These are phyloP conservation scores for Carcina quercana DNA, from an alignment of 2,888 invertebrate species.

Conservation along the genomic window DNA sequence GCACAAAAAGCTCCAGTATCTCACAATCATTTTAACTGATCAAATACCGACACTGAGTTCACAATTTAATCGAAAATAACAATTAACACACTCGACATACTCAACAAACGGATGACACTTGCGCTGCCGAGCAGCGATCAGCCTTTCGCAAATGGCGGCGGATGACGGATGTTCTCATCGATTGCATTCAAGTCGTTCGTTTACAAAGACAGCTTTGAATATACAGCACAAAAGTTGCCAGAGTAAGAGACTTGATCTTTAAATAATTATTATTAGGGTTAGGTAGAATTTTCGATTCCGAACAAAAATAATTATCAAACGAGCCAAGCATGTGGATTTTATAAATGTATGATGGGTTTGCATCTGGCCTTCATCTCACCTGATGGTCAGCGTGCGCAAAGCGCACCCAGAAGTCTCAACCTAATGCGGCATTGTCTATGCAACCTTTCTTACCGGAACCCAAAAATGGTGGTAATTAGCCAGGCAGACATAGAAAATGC, in stretches of 20 bases:
- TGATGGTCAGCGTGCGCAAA: too few relatives aligned
- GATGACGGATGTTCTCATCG: conserved; percentile 74
- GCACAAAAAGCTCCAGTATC: conserved; percentile 67
- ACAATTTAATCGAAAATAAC: conserved; percentile 57
- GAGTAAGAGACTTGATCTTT: conserved; percentile 10
- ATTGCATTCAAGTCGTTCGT: conserved; percentile 55
- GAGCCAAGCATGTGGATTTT: too few relatives aligned
- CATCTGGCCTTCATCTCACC: too few relatives aligned
- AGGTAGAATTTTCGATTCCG: too few relatives aligned
- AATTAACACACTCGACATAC: conserved; percentile 66
- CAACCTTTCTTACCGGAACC: too few relatives aligned
- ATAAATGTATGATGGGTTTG: too few relatives aligned
- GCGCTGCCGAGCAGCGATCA: conserved; percentile 59
- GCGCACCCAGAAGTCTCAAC: too few relatives aligned
- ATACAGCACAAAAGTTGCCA: conserved; percentile 16
- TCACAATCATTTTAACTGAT: conserved; percentile 71
- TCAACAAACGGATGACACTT: conserved; percentile 60
- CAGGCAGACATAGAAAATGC: too few relatives aligned
- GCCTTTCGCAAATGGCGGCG: conserved; percentile 73
- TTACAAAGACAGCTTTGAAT: conserved; percentile 34
- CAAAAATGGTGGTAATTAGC: too few relatives aligned
- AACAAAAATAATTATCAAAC: too few relatives aligned
- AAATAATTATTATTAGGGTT: too few relatives aligned
- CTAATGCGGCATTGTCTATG: too few relatives aligned
- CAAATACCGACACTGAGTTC: conserved; percentile 55